Conservation (phyloP, 2,888 invertebrate genomes). For the Lasius fuliginosus region DNA sequence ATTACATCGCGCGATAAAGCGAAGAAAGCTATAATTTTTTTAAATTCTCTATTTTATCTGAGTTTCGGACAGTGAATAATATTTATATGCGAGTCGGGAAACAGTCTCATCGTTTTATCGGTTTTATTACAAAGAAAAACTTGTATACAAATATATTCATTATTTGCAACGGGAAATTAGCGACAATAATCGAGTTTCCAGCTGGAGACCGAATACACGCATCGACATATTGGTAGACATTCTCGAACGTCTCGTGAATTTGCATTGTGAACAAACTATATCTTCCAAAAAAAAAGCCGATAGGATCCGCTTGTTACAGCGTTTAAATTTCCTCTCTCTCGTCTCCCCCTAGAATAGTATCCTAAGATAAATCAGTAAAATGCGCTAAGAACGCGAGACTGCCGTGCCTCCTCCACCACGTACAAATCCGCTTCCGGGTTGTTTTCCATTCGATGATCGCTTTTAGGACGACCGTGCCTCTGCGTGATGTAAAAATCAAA, state of each 20-base stretch:
- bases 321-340: conserved; percentile 67
- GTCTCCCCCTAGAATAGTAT: conserved; percentile 63
- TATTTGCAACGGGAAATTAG: conserved; percentile 41
- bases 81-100: not conserved
- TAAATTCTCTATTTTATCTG: conserved; percentile 5
- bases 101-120: conserved; percentile 6
- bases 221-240: conserved; percentile 19
- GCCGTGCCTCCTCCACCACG: conserved; percentile 78
- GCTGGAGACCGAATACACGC: not conserved
- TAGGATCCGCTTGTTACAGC: conserved; percentile 70
- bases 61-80: not conserved
- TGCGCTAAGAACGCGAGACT: conserved; percentile 64
- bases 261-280: conserved; percentile 76
- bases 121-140: not conserved
- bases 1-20: not conserved
- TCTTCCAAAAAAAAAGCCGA: conserved; percentile 63
- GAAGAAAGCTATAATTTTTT: not conserved
- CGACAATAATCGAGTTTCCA: conserved; percentile 62
- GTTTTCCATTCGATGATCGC: conserved; percentile 63
- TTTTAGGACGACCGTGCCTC: conserved; percentile 68
- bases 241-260: conserved; percentile 31
- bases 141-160: conserved; percentile 11
- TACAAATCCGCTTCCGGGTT: conserved; percentile 61
- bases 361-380: conserved; percentile 63
- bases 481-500: conserved; percentile 56